Evolutionary conservation across 92 coral and sea anemone species (phyloP).

Genomic region (Muricea muricata): DNA sequence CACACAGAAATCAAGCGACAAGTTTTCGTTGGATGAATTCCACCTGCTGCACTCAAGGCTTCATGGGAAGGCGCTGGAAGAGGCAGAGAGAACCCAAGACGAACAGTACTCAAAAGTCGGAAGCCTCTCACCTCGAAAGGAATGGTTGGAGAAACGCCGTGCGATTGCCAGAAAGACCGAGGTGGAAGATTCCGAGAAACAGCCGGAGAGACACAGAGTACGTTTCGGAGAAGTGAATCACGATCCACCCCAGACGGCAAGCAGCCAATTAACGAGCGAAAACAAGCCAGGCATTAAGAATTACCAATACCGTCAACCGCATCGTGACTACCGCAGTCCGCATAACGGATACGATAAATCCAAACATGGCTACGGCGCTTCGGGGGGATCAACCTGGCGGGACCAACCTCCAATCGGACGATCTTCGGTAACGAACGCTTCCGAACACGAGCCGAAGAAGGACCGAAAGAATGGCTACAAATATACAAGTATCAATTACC

Average conservation of each 20-base stretch:
- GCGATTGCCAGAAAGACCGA: background rate
- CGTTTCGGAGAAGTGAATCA: background rate
- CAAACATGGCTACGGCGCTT: conserved; percentile 15
- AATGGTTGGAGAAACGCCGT: conserved; percentile 17
- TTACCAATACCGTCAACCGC: conserved; percentile 24
- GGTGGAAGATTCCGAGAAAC: background rate
- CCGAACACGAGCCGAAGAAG: background rate
- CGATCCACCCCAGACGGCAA: background rate
- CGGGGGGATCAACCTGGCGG: background rate
- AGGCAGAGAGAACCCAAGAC: conserved; percentile 23
- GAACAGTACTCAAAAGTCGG: conserved; percentile 5
- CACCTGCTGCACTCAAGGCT: conserved; percentile 36
- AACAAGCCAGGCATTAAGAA: background rate
- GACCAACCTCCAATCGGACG: background rate
- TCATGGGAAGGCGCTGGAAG: conserved; percentile 33
- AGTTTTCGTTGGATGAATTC: conserved; percentile 33
- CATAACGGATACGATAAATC: conserved; percentile 12
- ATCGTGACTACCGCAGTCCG: conserved; percentile 19
- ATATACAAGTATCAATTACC: conserved; percentile 12
- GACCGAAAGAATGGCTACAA: background rate
- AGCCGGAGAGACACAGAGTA: background rate
- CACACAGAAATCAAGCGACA: background rate
- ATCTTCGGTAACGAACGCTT: background rate
- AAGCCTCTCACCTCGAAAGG: background rate
- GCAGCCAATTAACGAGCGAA: background rate